A percentile compares a stretch with the other conserved stretches of the same genome.
phyloP scores from a whole-genome alignment of 1,140 invertebrate genomes.

The Drosophila serrata region DNA sequence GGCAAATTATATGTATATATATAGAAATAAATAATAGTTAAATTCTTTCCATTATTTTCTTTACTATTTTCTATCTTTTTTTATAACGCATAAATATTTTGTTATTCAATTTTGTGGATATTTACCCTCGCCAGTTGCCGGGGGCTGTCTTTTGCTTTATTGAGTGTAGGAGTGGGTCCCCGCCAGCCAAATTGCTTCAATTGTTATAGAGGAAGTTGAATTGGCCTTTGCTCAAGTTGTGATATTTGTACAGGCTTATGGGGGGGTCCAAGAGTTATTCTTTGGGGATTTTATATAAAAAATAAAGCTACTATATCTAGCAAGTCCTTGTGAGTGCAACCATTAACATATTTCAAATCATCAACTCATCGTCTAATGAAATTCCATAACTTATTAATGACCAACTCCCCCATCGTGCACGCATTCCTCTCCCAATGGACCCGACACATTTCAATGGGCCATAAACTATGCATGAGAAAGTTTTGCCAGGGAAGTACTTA shows the following conservation, averaged over 20 bases:
- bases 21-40: conserved; percentile 81
- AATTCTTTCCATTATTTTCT: conserved; percentile 56
- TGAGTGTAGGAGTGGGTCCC: conserved; percentile 12
- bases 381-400: conserved; percentile 46
- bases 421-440: conserved; percentile 21
- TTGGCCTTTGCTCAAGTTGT: conserved; percentile 42
- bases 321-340: neutral
- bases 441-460: conserved; percentile 38
- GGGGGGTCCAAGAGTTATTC: neutral
- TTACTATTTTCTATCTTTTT: conserved; percentile 7
- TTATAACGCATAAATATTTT: conserved; percentile 63
- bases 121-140: conserved; percentile 53
- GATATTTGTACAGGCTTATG: conserved; percentile 34
- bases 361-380: conserved; percentile 32
- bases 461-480: conserved; percentile 48
- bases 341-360: conserved; percentile 22
- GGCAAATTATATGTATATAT: conserved; percentile 78
- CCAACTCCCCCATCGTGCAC: neutral
- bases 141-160: conserved; percentile 32
- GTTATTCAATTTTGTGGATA: conserved; percentile 79
- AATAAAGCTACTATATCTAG: no score
- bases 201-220: conserved; percentile 54
- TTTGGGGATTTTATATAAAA: neutral
- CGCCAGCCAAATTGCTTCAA: conserved; percentile 60
- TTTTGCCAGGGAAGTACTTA: conserved; percentile 45